Evolutionary conservation across 2,113 vertebrate genomes (phyloP).

Genomic region (Callipepla squamata): DNA sequence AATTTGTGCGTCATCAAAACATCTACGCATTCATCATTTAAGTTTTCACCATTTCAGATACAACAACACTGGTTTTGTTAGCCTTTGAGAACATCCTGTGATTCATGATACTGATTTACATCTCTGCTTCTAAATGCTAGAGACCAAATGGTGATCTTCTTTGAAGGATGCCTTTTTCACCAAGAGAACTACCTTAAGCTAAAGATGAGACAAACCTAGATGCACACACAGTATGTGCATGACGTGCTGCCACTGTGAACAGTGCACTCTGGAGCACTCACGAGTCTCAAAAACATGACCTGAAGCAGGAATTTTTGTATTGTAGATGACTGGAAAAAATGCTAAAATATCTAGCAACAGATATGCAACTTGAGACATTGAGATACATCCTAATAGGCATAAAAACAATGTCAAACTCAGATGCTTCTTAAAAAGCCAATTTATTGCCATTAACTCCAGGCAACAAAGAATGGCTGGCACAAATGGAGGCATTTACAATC

Average conservation of each 20-base stretch:
- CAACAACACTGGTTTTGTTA: background rate
- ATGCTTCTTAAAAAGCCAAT: background rate
- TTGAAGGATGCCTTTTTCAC: background rate
- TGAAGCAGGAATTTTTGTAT: background rate
- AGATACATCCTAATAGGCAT: background rate
- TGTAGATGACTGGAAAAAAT: background rate
- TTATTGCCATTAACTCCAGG: background rate
- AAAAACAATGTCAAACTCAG: background rate
- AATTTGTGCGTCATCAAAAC: background rate
- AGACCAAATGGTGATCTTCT: background rate
- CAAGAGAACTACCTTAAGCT: background rate
- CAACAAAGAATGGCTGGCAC: background rate
- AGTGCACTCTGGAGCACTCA: background rate
- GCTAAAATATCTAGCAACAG: background rate
- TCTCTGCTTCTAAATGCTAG: background rate
- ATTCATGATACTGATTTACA: accelerated
- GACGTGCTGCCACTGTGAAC: background rate
- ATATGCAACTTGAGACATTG: background rate
- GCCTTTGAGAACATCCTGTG: background rate
- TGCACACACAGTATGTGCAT: background rate
- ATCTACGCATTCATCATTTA: background rate
- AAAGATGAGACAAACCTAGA: background rate
- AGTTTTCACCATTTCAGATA: background rate
- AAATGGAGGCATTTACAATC: background rate
- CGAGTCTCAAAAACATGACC: background rate